A percentile compares a stretch with the other conserved stretches of the same genome.
These are phyloP conservation scores for Zaprionus taronus DNA, from an alignment of 1,140 invertebrate genomes.

Conservation along the genomic window DNA sequence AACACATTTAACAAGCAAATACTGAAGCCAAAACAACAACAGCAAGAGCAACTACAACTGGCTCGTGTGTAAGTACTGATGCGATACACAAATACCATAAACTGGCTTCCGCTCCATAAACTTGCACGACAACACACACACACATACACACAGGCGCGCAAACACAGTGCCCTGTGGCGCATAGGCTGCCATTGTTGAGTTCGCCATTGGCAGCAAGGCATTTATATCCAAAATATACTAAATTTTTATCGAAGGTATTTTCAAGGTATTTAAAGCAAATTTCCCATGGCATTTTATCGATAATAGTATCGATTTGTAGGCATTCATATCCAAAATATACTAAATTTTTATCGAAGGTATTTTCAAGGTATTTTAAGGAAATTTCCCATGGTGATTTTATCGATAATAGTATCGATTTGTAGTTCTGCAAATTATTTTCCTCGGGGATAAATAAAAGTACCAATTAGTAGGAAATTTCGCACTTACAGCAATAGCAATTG, in stretches of 20 bases:
- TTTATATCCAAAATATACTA: neutral
- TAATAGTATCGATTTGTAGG: no score
- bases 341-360: neutral
- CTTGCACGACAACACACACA: slow-evolving; percentile 28
- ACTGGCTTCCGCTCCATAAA: slow-evolving; percentile 70
- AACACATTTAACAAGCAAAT: slow-evolving; percentile 78
- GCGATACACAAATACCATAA: slow-evolving; percentile 70
- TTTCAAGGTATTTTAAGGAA: no score
- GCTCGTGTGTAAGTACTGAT: slow-evolving; percentile 20
- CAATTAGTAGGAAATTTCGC: neutral
- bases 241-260: neutral
- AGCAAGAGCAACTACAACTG: slow-evolving; percentile 14
- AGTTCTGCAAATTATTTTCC: neutral
- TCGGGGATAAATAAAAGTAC: no score
- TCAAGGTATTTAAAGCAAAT: no score
- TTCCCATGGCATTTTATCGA: no score
- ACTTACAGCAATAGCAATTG: neutral
- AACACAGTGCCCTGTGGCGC: slow-evolving; percentile 13
- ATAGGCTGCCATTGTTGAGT: slow-evolving; percentile 15
- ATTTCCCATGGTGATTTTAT: no score
- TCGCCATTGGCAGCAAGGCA: slow-evolving; percentile 18
- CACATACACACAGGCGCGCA: neutral
- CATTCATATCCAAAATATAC: neutral
- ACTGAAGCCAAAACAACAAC: slow-evolving; percentile 56
- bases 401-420: no score